These are phyloP conservation scores for Temnothorax ravouxi DNA, from an alignment of 2,888 invertebrate species.

Conservation along the genomic window DNA sequence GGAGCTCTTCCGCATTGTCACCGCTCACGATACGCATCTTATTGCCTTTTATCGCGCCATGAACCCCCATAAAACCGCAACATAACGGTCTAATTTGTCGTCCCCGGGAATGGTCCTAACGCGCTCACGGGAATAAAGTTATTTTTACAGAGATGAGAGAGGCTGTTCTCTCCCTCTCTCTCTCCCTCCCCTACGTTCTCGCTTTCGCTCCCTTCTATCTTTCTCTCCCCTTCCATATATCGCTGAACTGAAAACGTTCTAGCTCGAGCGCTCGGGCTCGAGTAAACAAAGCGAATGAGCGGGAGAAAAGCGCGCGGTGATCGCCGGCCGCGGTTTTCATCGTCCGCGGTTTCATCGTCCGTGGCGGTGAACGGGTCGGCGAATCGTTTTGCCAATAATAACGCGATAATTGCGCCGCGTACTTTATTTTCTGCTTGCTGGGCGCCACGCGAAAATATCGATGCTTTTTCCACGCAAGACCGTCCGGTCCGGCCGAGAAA, in stretches of 20 bases:
- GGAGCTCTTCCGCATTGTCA: conserved; percentile 52
- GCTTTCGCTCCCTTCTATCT: neutral
- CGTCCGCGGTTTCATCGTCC: conserved; percentile 1
- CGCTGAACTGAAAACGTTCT: conserved; percentile 34
- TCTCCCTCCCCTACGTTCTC: neutral
- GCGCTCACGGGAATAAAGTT: conserved; percentile 55
- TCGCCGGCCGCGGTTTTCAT: conserved; percentile 36
- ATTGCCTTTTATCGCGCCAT: conserved; percentile 63
- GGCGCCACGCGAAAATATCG: conserved; percentile 23
- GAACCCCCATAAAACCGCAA: conserved; percentile 58
- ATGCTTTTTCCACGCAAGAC: conserved; percentile 6
- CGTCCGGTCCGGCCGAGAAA: conserved; percentile 9
- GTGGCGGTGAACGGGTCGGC: conserved; percentile 31
- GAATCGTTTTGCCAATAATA: conserved; percentile 55
- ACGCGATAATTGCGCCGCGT: conserved; percentile 51
- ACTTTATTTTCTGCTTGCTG: conserved; percentile 48
- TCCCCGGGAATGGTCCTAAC: conserved; percentile 22
- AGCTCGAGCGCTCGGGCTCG: neutral
- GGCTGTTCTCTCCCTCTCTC: neutral
- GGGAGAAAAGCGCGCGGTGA: conserved; percentile 27
- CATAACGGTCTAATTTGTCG: conserved; percentile 65
- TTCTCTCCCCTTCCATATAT: neutral
- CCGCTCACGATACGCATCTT: conserved; percentile 60
- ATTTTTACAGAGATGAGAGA: conserved; percentile 37
- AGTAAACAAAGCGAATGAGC: conserved; percentile 50